Base-by-base conservation (phyloP, 2,797 vertebrate species). In the Lemur catta region DNA sequence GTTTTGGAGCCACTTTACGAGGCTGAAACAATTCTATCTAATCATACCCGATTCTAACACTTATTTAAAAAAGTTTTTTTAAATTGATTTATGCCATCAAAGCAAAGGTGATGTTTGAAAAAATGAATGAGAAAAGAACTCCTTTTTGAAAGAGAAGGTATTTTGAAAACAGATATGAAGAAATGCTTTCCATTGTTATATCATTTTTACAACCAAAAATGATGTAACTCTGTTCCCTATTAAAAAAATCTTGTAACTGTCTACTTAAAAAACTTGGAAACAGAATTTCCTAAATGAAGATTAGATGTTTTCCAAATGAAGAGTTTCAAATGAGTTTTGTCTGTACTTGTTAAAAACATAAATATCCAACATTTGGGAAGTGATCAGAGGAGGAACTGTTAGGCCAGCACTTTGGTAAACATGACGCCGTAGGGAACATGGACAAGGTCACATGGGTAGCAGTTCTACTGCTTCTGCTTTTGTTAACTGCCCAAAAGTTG, bases 231-330 rank as follows among this genome's bases (percentile, higher is more conserved):
- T 92, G 9, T 72, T 15, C 46, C 35, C 30, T 71, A 18, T 78
- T 72, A 41, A 89, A 87, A 38, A 50, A 81, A 52, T 22, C 61
- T 80, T 84, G 12, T 72, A 59, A 57, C 24, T 61, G 22, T 48
- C 89, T 55, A 63, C 18, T 67, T 79, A 14, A 80, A 92, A 94
- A 46, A 43, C 57, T 80, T 91, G 33, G 82, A 75, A 79, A 91
- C 38, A 76, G 15, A 93, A 65, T 84, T 63, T 92, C 74, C 72
- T 80, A 84, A 89, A 63, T 84, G 69, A 89, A 61, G 61, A 89
- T 80, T 41, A 80, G 33, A 50, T 76, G 12, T 65, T 81, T 86
- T 84, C 26, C 74, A 91, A 72, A 81, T 20, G 50, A 86, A 89
- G 59, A 50, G 52, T 85, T 84, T 55, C 38, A 38, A 74, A 33